phyloP scores from a whole-genome alignment of 2,113 vertebrate genomes.

The Leiothrix lutea region DNA sequence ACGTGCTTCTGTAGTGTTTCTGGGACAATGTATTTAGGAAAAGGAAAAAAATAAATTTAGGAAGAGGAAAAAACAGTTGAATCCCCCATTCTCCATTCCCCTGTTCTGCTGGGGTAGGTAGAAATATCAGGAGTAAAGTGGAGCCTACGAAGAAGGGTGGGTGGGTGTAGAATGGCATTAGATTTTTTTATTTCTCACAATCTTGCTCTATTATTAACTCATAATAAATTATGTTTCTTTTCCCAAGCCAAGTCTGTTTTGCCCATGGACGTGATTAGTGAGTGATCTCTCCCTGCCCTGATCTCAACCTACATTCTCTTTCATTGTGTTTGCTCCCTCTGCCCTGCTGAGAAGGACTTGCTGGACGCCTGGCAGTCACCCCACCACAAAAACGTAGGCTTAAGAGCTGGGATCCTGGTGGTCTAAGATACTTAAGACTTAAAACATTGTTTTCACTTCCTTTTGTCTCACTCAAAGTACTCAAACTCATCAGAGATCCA shows the following conservation, averaged over 20 bases:
- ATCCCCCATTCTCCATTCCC: accelerated
- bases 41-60: background rate
- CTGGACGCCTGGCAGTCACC: background rate
- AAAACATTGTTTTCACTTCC: background rate
- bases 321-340: background rate
- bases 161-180: accelerated
- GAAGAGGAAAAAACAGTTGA: background rate
- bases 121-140: background rate
- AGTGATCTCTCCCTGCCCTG: background rate
- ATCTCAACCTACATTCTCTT: background rate
- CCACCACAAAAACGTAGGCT: background rate
- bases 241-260: background rate
- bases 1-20: accelerated
- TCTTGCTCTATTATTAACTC: background rate
- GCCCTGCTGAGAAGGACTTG: background rate
- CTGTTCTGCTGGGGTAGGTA: accelerated
- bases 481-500: background rate
- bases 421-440: background rate
- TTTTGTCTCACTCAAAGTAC: background rate
- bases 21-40: background rate
- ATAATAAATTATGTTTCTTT: background rate
- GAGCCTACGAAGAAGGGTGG: accelerated
- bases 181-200: background rate
- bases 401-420: background rate
- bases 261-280: accelerated